phyloP scores from a whole-genome alignment of 2,797 vertebrate species.

The Poecilia velifera region DNA sequence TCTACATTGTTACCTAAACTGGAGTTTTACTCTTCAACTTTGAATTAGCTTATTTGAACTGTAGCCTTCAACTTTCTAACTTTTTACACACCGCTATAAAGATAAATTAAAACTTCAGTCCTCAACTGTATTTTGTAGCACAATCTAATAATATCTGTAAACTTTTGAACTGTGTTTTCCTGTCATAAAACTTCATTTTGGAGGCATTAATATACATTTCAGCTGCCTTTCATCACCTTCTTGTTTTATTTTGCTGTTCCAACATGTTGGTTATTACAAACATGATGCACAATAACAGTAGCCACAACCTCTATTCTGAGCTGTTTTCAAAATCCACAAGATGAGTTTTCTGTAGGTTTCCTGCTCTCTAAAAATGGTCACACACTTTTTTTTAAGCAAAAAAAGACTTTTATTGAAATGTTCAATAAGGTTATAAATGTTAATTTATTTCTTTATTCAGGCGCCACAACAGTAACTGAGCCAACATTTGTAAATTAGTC shows the following conservation, averaged over 20 bases:
- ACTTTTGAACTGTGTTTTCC: neutral
- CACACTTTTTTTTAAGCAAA: neutral
- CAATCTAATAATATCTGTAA: neutral
- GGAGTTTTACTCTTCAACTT: neutral
- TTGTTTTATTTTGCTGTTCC: neutral
- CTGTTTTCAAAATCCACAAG: constrained; percentile 17
- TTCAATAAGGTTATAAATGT: constrained; percentile 14
- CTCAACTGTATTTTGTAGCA: neutral
- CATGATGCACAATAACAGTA: too few species aligned
- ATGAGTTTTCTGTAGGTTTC: neutral
- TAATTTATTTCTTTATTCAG: neutral
- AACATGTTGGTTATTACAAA: too few species aligned
- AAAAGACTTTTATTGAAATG: constrained; percentile 58
- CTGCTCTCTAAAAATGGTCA: neutral
- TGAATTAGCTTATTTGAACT: neutral
- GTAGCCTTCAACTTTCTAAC: neutral
- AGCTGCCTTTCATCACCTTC: neutral
- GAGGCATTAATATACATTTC: neutral
- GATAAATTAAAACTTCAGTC: neutral
- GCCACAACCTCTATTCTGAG: neutral
- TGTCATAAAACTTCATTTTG: neutral
- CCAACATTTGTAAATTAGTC: neutral
- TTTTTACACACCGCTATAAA: neutral
- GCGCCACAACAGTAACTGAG: neutral
- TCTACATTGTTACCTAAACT: neutral